Conservation (phyloP, 2,888 invertebrate genomes). For the Drosophila subquinaria region DNA sequence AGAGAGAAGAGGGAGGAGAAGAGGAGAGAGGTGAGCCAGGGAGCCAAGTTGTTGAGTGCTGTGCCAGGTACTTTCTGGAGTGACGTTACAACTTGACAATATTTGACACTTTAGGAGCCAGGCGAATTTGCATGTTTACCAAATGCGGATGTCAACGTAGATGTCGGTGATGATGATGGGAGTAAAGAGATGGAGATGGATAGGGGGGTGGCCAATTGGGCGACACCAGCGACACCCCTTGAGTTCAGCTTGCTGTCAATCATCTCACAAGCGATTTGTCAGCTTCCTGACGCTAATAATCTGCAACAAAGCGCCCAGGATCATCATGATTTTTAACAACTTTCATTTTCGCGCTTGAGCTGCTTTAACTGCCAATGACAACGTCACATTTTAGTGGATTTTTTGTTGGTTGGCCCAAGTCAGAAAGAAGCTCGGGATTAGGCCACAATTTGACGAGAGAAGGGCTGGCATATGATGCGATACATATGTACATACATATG, state of each 20-base stretch:
- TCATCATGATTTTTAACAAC: slow-evolving; percentile 78
- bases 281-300: slow-evolving; percentile 75
- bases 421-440: slow-evolving; percentile 11
- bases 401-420: not conserved
- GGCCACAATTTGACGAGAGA: not conserved
- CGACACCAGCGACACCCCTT: not conserved
- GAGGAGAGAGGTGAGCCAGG: not conserved
- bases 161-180: not conserved
- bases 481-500: not conserved
- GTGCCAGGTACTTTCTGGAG: slow-evolving; percentile 41
- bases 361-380: slow-evolving; percentile 66
- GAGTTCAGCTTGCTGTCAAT: slow-evolving; percentile 58
- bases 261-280: slow-evolving; percentile 81
- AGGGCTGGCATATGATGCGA: slow-evolving; percentile 33
- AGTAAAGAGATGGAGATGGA: not conserved
- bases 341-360: slow-evolving; percentile 79
- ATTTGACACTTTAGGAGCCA: slow-evolving; percentile 48
- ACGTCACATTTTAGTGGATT: slow-evolving; percentile 22
- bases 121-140: slow-evolving; percentile 47
- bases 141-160: slow-evolving; percentile 28
- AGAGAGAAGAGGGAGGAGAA: not conserved
- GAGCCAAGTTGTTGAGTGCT: slow-evolving; percentile 21
- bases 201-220: slow-evolving; percentile 35
- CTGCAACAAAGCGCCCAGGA: slow-evolving; percentile 63
- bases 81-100: slow-evolving; percentile 49